phyloP scores from a whole-genome alignment of 2,113 vertebrate genomes.

The Coryphaenoides rupestris region DNA sequence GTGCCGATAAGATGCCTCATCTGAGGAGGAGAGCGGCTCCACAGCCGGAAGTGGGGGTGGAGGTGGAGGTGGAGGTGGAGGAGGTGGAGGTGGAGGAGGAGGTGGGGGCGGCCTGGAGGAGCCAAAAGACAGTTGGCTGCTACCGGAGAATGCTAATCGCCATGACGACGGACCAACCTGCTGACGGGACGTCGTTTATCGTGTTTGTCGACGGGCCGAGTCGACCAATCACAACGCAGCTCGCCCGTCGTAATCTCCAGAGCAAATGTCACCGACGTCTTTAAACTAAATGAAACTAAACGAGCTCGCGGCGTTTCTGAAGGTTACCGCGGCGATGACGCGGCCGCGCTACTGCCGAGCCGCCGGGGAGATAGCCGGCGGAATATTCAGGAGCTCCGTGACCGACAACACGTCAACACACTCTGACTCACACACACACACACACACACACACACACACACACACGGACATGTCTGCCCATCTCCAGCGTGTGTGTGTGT shows the following conservation, averaged over 20 bases:
- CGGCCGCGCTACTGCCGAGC: background rate
- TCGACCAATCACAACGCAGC: background rate
- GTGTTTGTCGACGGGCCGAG: slow-evolving; percentile 13
- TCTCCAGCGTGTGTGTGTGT: too few relatives aligned
- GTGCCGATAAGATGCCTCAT: slow-evolving; percentile 55
- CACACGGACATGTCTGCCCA: background rate
- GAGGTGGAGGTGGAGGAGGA: background rate
- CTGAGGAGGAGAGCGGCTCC: slow-evolving; percentile 61
- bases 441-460: background rate
- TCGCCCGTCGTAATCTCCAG: slow-evolving; percentile 13
- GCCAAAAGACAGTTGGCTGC: slow-evolving; percentile 46
- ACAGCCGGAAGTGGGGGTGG: too few relatives aligned
- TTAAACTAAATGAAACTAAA: slow-evolving; percentile 2
- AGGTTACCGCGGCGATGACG: background rate
- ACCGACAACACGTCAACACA: background rate
- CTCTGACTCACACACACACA: background rate
- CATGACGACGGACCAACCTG: slow-evolving; percentile 7
- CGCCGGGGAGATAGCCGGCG: background rate
- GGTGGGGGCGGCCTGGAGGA: slow-evolving; percentile 46
- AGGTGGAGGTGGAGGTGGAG: slow-evolving; percentile 44
- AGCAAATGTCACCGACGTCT: slow-evolving; percentile 7
- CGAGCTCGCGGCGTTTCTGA: background rate
- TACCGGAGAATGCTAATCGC: slow-evolving; percentile 50
- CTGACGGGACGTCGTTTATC: slow-evolving; percentile 15
- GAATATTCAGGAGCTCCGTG: background rate